Conservation (phyloP, 2,113 vertebrate genomes). For the Centropristis striata region DNA sequence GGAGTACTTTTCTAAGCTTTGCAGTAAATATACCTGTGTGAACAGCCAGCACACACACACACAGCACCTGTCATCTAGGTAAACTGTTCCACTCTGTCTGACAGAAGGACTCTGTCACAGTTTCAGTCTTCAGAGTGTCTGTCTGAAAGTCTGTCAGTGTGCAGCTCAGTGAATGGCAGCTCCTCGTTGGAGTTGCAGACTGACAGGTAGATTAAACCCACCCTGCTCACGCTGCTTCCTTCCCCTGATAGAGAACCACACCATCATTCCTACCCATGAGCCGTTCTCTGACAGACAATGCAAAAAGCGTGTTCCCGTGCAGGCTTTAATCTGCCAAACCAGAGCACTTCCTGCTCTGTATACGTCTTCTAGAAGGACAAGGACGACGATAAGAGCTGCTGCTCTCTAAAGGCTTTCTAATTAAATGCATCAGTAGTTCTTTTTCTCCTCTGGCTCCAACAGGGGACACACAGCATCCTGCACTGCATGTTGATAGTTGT, state of each 20-base stretch:
- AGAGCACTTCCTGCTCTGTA: constrained; percentile 31
- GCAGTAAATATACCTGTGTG: constrained; percentile 45
- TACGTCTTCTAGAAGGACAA: constrained; percentile 24
- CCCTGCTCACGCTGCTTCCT: constrained; percentile 14
- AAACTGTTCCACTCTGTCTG: constrained; percentile 54
- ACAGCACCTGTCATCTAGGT: constrained; percentile 55
- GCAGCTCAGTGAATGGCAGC: constrained; percentile 57
- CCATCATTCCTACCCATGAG: background rate
- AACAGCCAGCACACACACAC: constrained; percentile 22
- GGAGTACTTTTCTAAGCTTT: constrained; percentile 41
- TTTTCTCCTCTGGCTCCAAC: constrained; percentile 15
- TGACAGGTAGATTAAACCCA: constrained; percentile 62
- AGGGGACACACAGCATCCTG: constrained; percentile 2
- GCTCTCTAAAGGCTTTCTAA: constrained; percentile 51
- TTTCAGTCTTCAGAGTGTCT: constrained; percentile 42
- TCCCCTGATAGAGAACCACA: constrained; percentile 24
- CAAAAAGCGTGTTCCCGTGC: constrained; percentile 17
- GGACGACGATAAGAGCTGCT: constrained; percentile 17
- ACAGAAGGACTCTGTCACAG: constrained; percentile 61
- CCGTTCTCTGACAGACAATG: constrained; percentile 12
- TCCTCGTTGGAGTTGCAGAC: constrained; percentile 34
- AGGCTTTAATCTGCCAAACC: constrained; percentile 34
- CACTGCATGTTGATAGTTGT: constrained; percentile 47
- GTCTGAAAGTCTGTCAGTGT: constrained; percentile 50
- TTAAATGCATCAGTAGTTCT: constrained; percentile 55